phyloP scores from a whole-genome alignment of 2,888 invertebrate genomes.

The Rhamnusium bicolor region DNA sequence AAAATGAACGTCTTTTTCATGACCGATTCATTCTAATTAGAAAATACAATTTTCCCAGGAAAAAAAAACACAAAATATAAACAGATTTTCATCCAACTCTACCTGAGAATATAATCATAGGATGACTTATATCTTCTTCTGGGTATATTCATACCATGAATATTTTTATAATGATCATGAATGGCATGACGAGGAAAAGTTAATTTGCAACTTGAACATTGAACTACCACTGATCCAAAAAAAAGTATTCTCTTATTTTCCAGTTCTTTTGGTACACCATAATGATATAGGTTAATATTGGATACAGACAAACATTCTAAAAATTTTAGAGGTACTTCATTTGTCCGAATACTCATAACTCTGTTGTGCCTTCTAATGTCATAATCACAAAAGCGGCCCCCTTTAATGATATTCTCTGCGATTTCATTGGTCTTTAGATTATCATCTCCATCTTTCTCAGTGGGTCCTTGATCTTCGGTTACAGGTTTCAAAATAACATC shows the following conservation, averaged over 20 bases:
- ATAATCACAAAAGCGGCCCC: not conserved
- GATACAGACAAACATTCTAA: not conserved
- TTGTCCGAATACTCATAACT: not conserved
- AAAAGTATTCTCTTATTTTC: not conserved
- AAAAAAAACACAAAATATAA: too few relatives aligned
- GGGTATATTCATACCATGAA: not conserved
- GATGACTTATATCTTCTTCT: not conserved
- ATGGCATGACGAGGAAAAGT: not conserved
- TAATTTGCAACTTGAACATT: not conserved
- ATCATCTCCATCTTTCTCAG: not conserved
- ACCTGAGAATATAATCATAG: too few relatives aligned
- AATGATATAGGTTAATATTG: not conserved
- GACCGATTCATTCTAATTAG: too few relatives aligned
- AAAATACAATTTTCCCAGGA: too few relatives aligned
- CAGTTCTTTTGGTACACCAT: not conserved
- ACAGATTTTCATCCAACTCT: too few relatives aligned
- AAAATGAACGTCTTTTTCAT: too few relatives aligned
- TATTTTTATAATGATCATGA: not conserved
- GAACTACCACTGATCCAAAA: not conserved
- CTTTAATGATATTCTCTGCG: not conserved
- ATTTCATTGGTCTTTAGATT: too few relatives aligned
- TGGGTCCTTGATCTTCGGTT: too few relatives aligned
- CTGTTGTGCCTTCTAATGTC: not conserved
- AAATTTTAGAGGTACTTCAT: not conserved
- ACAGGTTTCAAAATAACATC: too few relatives aligned